Evolutionary conservation across 1,140 invertebrate genomes (phyloP).

Genomic region (Ladona fulva): DNA sequence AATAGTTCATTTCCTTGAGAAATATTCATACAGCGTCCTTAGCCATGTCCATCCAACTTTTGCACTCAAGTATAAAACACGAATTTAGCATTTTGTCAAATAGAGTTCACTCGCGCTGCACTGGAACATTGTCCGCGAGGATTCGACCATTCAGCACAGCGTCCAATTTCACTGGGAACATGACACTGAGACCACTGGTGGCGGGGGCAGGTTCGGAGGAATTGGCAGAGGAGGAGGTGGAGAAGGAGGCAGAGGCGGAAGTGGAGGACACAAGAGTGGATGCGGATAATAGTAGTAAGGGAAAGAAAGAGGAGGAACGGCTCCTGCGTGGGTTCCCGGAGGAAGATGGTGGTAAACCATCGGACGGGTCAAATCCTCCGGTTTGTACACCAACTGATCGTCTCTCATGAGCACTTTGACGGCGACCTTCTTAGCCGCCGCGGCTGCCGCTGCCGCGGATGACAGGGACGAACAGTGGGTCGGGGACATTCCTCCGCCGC

Average conservation of each 20-base stretch:
- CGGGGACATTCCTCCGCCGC: slow-evolving; percentile 25
- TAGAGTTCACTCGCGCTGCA: no score
- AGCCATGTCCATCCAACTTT: no score
- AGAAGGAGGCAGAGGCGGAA: neutral
- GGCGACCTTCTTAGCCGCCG: slow-evolving; percentile 63
- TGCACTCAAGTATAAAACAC: no score
- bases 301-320: slow-evolving; percentile 30
- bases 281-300: neutral
- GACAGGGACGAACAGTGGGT: slow-evolving; percentile 32
- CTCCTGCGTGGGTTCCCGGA: slow-evolving; percentile 47
- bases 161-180: neutral
- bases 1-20: no score
- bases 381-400: slow-evolving; percentile 39
- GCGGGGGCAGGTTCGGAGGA: neutral
- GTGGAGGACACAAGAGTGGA: neutral
- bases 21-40: no score
- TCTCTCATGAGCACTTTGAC: slow-evolving; percentile 84
- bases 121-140: no score
- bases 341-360: slow-evolving; percentile 20
- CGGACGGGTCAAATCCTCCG: neutral
- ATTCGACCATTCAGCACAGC: no score
- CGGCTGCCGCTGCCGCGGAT: slow-evolving; percentile 31
- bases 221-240: neutral
- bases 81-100: no score
- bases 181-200: neutral